A percentile compares a stretch with the other conserved stretches of the same genome.
phyloP scores from a whole-genome alignment of 2,888 invertebrate species.

The Drosophila neoperkinsi region DNA sequence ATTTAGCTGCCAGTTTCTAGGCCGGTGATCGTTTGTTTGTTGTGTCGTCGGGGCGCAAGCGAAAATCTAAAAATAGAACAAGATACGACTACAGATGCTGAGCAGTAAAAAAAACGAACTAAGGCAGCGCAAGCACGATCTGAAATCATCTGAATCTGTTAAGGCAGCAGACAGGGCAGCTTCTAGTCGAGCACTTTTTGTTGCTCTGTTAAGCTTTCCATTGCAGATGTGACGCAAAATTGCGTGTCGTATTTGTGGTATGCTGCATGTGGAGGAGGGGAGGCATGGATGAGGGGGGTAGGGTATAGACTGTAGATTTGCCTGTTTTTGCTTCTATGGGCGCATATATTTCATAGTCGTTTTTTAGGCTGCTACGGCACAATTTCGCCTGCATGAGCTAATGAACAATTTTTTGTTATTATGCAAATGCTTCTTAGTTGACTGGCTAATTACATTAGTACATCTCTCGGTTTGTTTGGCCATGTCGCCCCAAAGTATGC shows the following conservation, averaged over 20 bases:
- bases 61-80: neutral
- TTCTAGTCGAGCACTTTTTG: neutral
- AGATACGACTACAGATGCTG: no score
- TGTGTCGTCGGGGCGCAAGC: neutral
- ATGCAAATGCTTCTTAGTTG: conserved; percentile 1
- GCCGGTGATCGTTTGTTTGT: no score
- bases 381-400: conserved; percentile 30
- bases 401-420: conserved; percentile 29
- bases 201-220: no score
- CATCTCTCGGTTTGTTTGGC: conserved; percentile 45
- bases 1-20: no score
- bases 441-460: conserved; percentile 68
- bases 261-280: no score
- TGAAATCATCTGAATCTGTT: neutral
- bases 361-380: conserved; percentile 9
- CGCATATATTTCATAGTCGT: conserved; percentile 36
- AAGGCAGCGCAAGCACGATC: no score
- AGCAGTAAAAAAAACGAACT: no score
- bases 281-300: no score
- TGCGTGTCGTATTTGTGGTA: neutral
- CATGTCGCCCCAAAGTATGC: conserved; percentile 43
- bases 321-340: conserved; percentile 18
- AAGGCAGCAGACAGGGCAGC: no score
- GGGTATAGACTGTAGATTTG: neutral
- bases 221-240: neutral